These are phyloP conservation scores for Helostoma temminkii DNA, from an alignment of 2,797 vertebrate genomes.

Conservation along the genomic window DNA sequence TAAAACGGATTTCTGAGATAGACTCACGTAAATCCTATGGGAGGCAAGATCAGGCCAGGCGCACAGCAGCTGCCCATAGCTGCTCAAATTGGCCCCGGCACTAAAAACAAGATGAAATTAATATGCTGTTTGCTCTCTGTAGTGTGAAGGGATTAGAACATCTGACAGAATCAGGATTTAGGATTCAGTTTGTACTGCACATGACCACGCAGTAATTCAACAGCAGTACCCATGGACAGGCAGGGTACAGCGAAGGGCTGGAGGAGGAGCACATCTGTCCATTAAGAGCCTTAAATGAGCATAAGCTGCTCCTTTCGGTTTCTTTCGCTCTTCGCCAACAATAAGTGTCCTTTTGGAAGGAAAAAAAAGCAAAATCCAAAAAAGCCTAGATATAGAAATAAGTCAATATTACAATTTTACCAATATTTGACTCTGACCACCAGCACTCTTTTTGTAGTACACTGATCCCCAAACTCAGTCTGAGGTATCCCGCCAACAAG, in stretches of 20 bases:
- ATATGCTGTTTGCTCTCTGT: conserved; percentile 66
- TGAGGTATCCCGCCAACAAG: not conserved
- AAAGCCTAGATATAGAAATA: no score
- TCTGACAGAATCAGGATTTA: conserved; percentile 62
- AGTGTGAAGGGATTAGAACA: conserved; percentile 66
- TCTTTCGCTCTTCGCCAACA: no score
- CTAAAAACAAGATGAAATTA: conserved; percentile 71
- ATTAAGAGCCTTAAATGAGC: no score
- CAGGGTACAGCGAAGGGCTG: no score
- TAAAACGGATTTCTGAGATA: conserved; percentile 70
- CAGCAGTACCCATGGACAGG: no score
- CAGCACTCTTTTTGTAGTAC: not conserved
- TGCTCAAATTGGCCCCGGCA: conserved; percentile 66
- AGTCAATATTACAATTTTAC: no score
- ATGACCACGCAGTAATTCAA: conserved; percentile 39
- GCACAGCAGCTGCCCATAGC: conserved; percentile 55
- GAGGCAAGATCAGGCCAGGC: conserved; percentile 51
- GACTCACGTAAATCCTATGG: conserved; percentile 62
- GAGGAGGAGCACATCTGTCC: no score
- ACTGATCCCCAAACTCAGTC: not conserved
- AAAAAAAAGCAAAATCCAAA: no score
- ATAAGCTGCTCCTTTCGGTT: no score
- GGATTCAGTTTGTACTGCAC: conserved; percentile 45
- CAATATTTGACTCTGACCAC: not conserved
- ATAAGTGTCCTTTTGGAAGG: no score